Base-by-base conservation (phyloP, 2,888 invertebrate species). In the Ceramica pisi region DNA sequence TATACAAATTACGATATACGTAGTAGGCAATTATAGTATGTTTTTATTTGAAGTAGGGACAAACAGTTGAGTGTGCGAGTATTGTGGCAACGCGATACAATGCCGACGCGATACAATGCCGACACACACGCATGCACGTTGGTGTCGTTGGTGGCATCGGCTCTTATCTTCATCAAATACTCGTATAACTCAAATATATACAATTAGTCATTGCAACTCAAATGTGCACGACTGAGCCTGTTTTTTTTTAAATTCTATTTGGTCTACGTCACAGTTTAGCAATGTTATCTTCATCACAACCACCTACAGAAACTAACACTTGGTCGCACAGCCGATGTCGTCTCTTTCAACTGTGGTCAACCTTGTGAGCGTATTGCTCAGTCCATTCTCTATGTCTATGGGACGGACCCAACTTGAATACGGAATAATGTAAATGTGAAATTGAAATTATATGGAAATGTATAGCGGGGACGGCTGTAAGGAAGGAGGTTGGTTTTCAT, bases 381-480 rank as follows among this genome's bases (percentile, higher is more conserved):
- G 21, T 57, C 38, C 35, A 57, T 57, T 57, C 57, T 57, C 57
- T 8, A 21, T 21, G 38, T 21, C 38, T 21, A 57, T 9, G 38
- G 41, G 66, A 63, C 81, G 57, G 59, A 76, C 78, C 65, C 75
- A 71, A 73, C 70, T 75, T 65, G 86, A 86, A 86, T 86, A 85
- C 83, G 71, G 65, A 86, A 86, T 85, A 86, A 84, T 83, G 75
- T 79, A 80, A 79, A 80, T 81, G 66, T 55, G 72, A 84, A 79
- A 84, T 84, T 84, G 84, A 84, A 84, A 84, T 86, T 79, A 81
- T 82, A 80, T 85, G 84, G 68, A 83, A 83, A 85, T 81, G 62
- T 71, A 68, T 78, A 78, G 66, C 44, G 63, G 50, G 66, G 67
- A 66, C 46, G 66, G 72, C 44, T 69, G 63, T 19, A 48, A 67